Conservation (phyloP, 2,797 vertebrate genomes). For the Eurystomus glaucurus region DNA sequence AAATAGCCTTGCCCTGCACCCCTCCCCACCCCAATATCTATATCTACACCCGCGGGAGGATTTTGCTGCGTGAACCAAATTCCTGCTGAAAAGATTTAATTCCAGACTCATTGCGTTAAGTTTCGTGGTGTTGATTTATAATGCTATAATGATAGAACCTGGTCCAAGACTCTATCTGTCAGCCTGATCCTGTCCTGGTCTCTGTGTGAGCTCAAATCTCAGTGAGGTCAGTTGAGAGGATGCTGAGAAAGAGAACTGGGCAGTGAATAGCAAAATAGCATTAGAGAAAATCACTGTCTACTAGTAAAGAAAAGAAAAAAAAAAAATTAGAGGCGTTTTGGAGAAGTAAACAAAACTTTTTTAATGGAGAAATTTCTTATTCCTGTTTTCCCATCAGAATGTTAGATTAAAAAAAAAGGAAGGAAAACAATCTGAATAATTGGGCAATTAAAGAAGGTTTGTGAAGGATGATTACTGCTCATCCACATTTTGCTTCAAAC, state of each 20-base stretch:
- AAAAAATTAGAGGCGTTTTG: rapidly evolving
- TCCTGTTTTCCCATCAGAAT: background rate
- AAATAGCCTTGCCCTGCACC: background rate
- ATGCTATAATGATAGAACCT: background rate
- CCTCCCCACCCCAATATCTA: rapidly evolving
- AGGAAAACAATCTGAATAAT: background rate
- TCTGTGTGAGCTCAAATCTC: background rate
- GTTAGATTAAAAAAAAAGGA: background rate
- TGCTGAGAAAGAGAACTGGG: background rate
- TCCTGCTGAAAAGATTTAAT: background rate
- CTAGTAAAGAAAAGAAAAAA: background rate
- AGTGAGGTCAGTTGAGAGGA: background rate
- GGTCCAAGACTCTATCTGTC: background rate
- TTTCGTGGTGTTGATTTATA: background rate
- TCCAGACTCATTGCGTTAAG: background rate
- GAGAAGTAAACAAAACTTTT: background rate
- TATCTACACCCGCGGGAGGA: background rate
- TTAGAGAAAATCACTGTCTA: background rate
- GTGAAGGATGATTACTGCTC: background rate
- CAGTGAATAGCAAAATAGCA: background rate
- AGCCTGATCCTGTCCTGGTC: background rate
- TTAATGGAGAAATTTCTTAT: background rate
- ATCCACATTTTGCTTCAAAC: background rate
- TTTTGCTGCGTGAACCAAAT: background rate
- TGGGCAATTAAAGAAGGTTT: constrained; percentile 2